Conservation (phyloP, 2,888 invertebrate genomes). For the Eueremaeus valkanovi region DNA sequence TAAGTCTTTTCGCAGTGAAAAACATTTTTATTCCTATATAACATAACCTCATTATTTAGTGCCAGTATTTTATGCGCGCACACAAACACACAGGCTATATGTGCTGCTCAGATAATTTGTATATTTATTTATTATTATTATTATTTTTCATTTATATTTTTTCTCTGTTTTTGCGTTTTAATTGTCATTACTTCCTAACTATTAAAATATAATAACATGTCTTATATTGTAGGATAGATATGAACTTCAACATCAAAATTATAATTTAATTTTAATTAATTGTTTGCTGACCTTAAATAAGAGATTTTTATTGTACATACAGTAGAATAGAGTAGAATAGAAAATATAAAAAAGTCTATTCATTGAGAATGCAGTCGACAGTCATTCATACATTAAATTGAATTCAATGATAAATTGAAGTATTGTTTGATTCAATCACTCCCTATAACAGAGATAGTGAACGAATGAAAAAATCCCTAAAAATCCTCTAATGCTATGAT, state of each 20-base stretch:
- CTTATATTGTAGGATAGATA: background rate
- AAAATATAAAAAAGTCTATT: background rate
- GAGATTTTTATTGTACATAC: background rate
- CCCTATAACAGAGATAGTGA: no score
- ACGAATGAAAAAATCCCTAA: background rate
- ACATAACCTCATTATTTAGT: background rate
- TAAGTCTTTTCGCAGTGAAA: no score
- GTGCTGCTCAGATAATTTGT: background rate
- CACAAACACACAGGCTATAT: no score
- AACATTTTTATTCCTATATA: no score
- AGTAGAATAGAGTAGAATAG: background rate
- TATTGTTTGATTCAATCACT: background rate
- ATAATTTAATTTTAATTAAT: background rate
- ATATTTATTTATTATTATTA: background rate
- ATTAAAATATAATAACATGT: background rate
- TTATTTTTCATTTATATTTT: background rate
- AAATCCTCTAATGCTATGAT: background rate
- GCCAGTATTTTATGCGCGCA: no score
- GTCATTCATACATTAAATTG: background rate
- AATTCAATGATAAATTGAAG: constrained; percentile 3
- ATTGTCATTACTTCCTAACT: background rate
- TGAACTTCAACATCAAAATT: background rate
- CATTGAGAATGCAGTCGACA: background rate
- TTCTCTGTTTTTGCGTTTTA: no score
- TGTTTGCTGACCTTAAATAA: background rate